These are phyloP conservation scores for Proteles cristata DNA, from an alignment of 2,113 vertebrate genomes.

Conservation along the genomic window DNA sequence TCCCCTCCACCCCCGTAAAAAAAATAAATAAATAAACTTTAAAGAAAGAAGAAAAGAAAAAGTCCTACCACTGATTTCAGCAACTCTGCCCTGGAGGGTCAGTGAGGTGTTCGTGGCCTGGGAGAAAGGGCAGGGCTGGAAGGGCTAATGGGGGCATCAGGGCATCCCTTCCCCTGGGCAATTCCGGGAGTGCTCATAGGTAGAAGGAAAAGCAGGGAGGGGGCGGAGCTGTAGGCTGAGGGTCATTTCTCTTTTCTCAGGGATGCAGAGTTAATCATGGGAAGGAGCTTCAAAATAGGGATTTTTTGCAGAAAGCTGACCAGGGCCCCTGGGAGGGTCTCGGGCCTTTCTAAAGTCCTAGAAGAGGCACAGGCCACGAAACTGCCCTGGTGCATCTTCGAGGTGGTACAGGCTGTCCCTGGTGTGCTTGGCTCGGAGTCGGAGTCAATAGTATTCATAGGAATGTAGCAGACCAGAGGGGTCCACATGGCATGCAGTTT, in stretches of 20 bases:
- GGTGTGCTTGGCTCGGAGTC: neutral
- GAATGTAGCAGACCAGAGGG: neutral
- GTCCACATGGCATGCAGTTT: neutral
- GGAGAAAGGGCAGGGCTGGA: neutral
- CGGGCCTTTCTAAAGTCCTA: neutral
- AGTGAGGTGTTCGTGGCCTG: neutral
- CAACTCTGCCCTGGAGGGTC: neutral
- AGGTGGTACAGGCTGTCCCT: neutral
- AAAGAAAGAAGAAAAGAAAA: too few species aligned
- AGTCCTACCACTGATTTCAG: too few species aligned
- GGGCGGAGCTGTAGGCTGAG: neutral
- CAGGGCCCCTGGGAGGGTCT: neutral
- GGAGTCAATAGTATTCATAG: neutral
- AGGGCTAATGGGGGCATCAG: neutral
- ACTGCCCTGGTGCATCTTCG: neutral
- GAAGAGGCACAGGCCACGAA: neutral
- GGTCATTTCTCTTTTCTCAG: neutral
- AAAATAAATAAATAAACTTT: too few species aligned
- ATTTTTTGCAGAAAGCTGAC: neutral
- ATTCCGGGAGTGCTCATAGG: neutral
- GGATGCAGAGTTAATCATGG: neutral
- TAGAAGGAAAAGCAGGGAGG: neutral
- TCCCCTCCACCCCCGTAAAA: too few species aligned
- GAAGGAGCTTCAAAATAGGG: neutral
- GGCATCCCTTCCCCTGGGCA: neutral